Percentiles rank a stretch among this genome's conserved stretches.
phyloP scores from a whole-genome alignment of 1,140 invertebrate genomes.

The Diplogasteroides magnus region DNA sequence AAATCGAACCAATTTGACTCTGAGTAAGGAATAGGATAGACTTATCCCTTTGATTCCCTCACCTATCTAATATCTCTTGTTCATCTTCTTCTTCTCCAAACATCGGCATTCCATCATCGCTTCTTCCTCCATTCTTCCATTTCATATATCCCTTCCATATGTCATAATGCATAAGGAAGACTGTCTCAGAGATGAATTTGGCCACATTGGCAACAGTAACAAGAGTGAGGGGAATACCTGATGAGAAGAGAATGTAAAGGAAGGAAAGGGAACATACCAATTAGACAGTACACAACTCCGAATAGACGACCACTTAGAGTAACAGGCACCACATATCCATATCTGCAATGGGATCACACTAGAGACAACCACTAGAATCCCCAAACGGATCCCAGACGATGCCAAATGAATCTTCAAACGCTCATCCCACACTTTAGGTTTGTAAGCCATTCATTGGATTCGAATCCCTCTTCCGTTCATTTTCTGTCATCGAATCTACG shows the following conservation, averaged over 20 bases:
- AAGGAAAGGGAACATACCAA: constrained; percentile 29
- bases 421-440: too few relatives aligned
- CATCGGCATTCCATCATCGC: constrained; percentile 25
- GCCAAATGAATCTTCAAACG: neutral
- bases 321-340: constrained; percentile 50
- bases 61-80: constrained; percentile 25
- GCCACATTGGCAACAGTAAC: constrained; percentile 53
- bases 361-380: too few relatives aligned
- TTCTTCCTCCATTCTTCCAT: constrained; percentile 33
- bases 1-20: constrained; percentile 49
- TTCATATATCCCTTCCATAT: constrained; percentile 46
- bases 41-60: neutral
- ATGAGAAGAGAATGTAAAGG: constrained; percentile 7
- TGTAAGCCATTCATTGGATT: too few relatives aligned
- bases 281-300: constrained; percentile 52
- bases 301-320: constrained; percentile 49
- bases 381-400: neutral
- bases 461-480: too few relatives aligned
- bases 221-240: constrained; percentile 52
- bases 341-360: too few relatives aligned
- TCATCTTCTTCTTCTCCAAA: constrained; percentile 52
- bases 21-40: too few relatives aligned
- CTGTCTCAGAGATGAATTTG: constrained; percentile 45
- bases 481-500: too few relatives aligned
- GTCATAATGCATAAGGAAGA: constrained; percentile 44